phyloP scores from a whole-genome alignment of 2,113 vertebrate genomes.

The Esox niger region DNA sequence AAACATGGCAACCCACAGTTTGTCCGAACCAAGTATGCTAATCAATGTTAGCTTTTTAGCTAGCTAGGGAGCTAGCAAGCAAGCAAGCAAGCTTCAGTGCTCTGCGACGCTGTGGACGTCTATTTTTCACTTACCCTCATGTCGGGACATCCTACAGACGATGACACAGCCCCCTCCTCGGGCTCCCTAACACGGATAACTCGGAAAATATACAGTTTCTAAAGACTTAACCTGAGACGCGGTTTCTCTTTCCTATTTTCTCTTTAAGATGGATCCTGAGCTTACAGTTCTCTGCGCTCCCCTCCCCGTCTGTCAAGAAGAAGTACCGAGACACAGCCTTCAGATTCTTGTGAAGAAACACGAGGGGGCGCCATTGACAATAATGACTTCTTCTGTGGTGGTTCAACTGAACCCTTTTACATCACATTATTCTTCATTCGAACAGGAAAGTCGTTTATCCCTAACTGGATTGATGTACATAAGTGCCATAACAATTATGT shows the following conservation, averaged over 20 bases:
- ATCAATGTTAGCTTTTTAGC: neutral
- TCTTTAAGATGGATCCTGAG: slow-evolving; percentile 77
- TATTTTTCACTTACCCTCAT: slow-evolving; percentile 80
- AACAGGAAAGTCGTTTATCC: too few relatives aligned
- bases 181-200: slow-evolving; percentile 65
- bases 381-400: slow-evolving; percentile 31
- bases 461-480: too few relatives aligned
- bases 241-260: slow-evolving; percentile 65
- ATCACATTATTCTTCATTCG: too few relatives aligned
- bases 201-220: slow-evolving; percentile 58
- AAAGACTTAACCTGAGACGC: slow-evolving; percentile 58
- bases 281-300: slow-evolving; percentile 74
- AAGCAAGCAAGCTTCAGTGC: slow-evolving; percentile 39
- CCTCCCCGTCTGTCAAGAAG: slow-evolving; percentile 66
- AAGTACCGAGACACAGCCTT: slow-evolving; percentile 20
- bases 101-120: slow-evolving; percentile 45
- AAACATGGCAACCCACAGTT: slow-evolving; percentile 41
- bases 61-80: slow-evolving; percentile 34
- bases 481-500: too few relatives aligned
- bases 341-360: slow-evolving; percentile 21
- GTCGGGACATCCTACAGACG: slow-evolving; percentile 87
- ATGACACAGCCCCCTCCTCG: slow-evolving; percentile 70
- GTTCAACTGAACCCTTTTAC: slow-evolving; percentile 4
- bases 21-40: slow-evolving; percentile 25
- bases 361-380: slow-evolving; percentile 53